Conservation (phyloP, 2,797 vertebrate species). For the Sebastes cheni region DNA sequence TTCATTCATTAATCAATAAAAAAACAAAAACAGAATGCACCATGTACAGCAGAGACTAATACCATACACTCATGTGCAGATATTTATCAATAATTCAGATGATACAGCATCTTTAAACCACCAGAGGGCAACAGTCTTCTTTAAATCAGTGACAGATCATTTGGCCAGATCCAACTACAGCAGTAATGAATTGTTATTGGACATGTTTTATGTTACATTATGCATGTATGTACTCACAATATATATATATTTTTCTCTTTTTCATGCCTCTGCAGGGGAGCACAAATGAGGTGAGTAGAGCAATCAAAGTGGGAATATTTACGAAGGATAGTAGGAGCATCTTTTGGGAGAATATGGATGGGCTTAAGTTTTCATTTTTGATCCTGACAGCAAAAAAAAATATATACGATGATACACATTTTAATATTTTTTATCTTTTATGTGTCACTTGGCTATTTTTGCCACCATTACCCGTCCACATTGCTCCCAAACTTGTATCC, state of each 20-base stretch:
- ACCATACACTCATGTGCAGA: background rate
- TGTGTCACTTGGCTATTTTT: background rate
- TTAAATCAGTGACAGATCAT: background rate
- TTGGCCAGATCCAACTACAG: background rate
- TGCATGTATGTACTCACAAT: slow-evolving; percentile 15
- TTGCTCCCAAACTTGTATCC: background rate
- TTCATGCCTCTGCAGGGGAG: slow-evolving; percentile 89
- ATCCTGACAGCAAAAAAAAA: background rate
- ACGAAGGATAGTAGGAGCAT: background rate
- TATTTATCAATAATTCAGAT: background rate
- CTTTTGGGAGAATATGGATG: background rate
- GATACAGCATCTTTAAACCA: slow-evolving; percentile 2
- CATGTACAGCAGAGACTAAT: background rate
- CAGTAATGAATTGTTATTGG: background rate
- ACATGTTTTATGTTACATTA: background rate
- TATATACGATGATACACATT: background rate
- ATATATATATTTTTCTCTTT: slow-evolving; percentile 35
- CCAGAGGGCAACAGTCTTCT: slow-evolving; percentile 41
- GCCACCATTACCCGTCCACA: background rate
- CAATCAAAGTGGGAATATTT: background rate
- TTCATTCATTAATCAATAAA: too few relatives aligned
- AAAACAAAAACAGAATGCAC: too few relatives aligned
- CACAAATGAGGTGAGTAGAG: slow-evolving; percentile 95
- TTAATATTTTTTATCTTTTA: background rate
- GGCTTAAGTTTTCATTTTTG: background rate